These are phyloP conservation scores for Irena cyanogastra DNA, from an alignment of 2,113 vertebrate genomes.

Conservation along the genomic window DNA sequence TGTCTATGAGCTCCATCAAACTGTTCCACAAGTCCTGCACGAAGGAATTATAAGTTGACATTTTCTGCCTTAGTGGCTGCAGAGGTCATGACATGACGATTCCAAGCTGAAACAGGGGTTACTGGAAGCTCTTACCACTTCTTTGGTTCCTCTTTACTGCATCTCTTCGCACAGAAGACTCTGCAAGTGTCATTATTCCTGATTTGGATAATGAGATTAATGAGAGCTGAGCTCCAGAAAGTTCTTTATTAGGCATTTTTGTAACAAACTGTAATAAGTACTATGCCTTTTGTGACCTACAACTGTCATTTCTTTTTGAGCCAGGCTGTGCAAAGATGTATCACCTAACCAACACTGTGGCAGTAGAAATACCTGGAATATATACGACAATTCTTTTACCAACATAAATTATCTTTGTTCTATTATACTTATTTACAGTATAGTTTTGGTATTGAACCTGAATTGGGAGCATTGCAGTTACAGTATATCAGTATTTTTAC, in stretches of 20 bases:
- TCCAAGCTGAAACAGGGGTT: background rate
- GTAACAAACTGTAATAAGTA: background rate
- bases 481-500: background rate
- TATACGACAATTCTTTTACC: background rate
- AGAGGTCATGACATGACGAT: background rate
- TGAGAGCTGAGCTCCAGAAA: background rate
- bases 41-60: background rate
- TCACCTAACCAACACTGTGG: background rate
- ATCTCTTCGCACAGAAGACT: background rate
- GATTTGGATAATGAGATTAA: background rate
- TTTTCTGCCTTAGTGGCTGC: background rate
- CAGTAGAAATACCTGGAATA: background rate
- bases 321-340: background rate
- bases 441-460: background rate
- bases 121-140: background rate
- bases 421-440: background rate
- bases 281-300: background rate
- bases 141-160: background rate
- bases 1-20: background rate
- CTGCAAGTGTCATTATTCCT: background rate
- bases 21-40: background rate
- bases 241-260: background rate
- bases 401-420: background rate
- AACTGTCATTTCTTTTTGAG: background rate
- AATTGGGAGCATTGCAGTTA: background rate